A percentile compares a stretch with the other conserved stretches of the same genome.
phyloP scores from a whole-genome alignment of 2,113 vertebrate genomes.

The Austrofundulus limnaeus region DNA sequence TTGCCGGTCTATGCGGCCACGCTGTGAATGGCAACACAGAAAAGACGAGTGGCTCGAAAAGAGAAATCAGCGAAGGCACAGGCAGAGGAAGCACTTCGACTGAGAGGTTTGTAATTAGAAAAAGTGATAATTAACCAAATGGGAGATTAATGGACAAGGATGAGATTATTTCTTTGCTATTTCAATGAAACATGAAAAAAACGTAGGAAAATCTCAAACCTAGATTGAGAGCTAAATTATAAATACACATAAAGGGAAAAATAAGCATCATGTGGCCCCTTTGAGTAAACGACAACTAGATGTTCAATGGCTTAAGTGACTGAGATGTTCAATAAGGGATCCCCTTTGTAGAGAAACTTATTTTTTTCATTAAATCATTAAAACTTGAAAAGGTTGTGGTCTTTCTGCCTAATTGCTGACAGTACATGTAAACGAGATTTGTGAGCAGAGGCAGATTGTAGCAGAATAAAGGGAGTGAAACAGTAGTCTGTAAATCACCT shows the following conservation, averaged over 20 bases:
- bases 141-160: conserved; percentile 62
- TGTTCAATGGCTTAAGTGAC: conserved; percentile 34
- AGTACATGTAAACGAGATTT: conserved; percentile 30
- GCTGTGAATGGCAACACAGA: conserved; percentile 9
- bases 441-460: conserved; percentile 16
- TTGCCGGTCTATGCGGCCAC: conserved; percentile 16
- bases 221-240: conserved; percentile 38
- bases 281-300: conserved; percentile 3
- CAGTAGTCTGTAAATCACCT: conserved; percentile 10
- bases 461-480: conserved; percentile 38
- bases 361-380: conserved; percentile 74
- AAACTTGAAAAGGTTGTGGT: conserved; percentile 69
- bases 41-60: not conserved
- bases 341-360: conserved; percentile 73
- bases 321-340: conserved; percentile 63
- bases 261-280: conserved; percentile 16
- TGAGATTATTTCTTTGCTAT: conserved; percentile 54
- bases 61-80: conserved; percentile 25
- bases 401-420: conserved; percentile 35
- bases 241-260: conserved; percentile 30
- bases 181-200: conserved; percentile 50
- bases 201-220: conserved; percentile 33
- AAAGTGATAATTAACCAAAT: conserved; percentile 70
- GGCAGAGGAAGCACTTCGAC: conserved; percentile 41
- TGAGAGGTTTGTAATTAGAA: conserved; percentile 64